A percentile compares a stretch with the other conserved stretches of the same genome.
Evolutionary conservation across 2,113 vertebrate species (phyloP).

Genomic region (Anguilla japonica): DNA sequence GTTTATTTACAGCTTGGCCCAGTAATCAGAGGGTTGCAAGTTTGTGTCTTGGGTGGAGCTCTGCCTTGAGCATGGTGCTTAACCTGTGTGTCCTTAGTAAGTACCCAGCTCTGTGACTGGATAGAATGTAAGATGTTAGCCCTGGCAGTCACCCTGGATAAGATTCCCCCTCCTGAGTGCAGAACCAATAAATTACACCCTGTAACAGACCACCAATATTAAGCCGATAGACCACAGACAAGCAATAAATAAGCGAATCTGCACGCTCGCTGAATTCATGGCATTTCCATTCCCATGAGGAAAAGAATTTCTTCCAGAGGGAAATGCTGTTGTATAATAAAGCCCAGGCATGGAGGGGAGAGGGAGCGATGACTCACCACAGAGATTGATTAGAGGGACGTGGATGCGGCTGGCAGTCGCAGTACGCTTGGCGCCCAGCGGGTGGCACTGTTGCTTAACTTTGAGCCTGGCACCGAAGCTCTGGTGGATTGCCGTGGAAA

Average conservation of each 20-base stretch:
- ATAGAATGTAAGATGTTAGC: not conserved
- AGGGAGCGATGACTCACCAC: constrained; percentile 1
- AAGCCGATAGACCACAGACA: not conserved
- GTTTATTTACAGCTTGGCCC: not conserved
- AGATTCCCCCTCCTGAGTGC: not conserved
- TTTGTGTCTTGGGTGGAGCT: not conserved
- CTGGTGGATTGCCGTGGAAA: not conserved
- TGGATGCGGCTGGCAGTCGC: not conserved
- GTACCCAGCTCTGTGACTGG: not conserved
- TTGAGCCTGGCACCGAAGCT: not conserved
- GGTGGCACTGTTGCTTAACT: constrained; percentile 24
- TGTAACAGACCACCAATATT: not conserved
- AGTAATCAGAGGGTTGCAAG: not conserved
- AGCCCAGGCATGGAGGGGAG: not conserved
- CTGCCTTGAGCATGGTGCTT: not conserved
- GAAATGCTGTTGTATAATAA: not conserved
- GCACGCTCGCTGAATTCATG: not conserved
- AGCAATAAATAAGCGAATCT: not conserved
- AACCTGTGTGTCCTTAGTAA: not conserved
- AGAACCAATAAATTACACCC: not conserved
- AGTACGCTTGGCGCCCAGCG: not conserved
- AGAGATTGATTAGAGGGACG: not conserved
- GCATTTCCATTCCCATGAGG: constrained; percentile 4
- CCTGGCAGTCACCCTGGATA: not conserved
- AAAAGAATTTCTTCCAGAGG: not conserved